Evolutionary conservation across 2,888 invertebrate genomes (phyloP), one percentile per base, ranked within the genome.

Genomic region (Gryllus longicercus): DNA sequence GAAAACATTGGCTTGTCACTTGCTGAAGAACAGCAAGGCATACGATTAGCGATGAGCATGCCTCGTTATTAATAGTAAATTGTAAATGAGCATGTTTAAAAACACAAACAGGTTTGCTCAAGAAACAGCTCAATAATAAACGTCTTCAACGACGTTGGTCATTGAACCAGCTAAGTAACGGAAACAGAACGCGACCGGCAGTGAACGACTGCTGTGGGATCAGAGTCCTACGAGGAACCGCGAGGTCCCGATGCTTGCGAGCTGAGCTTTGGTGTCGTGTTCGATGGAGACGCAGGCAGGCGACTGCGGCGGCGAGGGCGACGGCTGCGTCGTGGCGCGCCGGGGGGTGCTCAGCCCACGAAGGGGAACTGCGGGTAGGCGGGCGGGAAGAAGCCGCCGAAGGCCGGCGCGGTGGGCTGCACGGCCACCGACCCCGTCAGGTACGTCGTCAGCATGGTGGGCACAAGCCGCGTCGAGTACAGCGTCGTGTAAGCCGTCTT

Each of bases 401-500:
- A 95, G 21, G 92, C 91, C 21, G 88, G 88, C 76, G 84, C 84
- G 11, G 85, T 84, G 11, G 92, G 92, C 84, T 93, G 94, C 23
- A 95, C 90, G 3, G 94, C 91, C 50, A 96, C 89, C 0, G 95
- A 94, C 21, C 93, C 93, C 11, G 96, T 96, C 82, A 96, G 90
- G 85, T 94, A 94, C 21, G 94, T 93, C n/a, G 96, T 96, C 82
- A 96, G 86, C 79, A 93, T 89, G 1, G 95, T 95, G 11, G 96
- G 95, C 75, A 96, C 92, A 76, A 96, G 92, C 84, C 91, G 92
- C 74, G 96, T 95, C 2, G 94, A 94, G 86, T 92, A 95, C 81
- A 96, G 89, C 2, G 96, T 96, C 11, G 96, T 96, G 86, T 94
- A 94, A 0, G 95, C 93, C 0, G 96, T 96, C 87, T 95, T 95